Percentiles rank a stretch among this genome's conserved stretches.
These are phyloP conservation scores for Drosophila parabipectinata DNA, from an alignment of 1,140 invertebrate genomes.

Conservation along the genomic window DNA sequence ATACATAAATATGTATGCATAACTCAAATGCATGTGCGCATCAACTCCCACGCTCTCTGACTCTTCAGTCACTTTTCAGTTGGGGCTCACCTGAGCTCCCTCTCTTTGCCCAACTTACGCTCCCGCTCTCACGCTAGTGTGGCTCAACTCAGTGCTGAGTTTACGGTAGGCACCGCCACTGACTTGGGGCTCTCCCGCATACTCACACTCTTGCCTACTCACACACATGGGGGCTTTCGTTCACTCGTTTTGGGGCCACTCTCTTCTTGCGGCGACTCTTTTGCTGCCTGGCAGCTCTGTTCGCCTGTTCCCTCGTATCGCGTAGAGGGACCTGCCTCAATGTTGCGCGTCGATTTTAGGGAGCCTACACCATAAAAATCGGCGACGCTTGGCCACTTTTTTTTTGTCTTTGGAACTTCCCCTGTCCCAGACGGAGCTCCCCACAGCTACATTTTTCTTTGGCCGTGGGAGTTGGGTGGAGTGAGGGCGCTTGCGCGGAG, in stretches of 20 bases:
- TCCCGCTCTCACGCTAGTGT: slow-evolving; percentile 16
- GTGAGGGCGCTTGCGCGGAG: slow-evolving; percentile 58
- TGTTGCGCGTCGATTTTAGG: slow-evolving; percentile 73
- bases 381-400: slow-evolving; percentile 35
- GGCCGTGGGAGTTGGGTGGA: slow-evolving; percentile 26
- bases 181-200: slow-evolving; percentile 20
- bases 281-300: slow-evolving; percentile 45
- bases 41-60: slow-evolving; percentile 49
- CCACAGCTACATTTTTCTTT: slow-evolving; percentile 1
- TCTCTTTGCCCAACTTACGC: background rate
- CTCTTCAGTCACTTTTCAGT: background rate
- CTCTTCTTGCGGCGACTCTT: slow-evolving; percentile 12
- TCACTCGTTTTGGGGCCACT: slow-evolving; percentile 37
- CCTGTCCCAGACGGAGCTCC: slow-evolving; percentile 1
- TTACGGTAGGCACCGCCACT: slow-evolving; percentile 19
- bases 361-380: slow-evolving; percentile 60
- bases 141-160: slow-evolving; percentile 1
- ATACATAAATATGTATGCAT: slow-evolving; percentile 4
- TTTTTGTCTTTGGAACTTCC: slow-evolving; percentile 2
- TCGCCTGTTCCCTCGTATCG: slow-evolving; percentile 76
- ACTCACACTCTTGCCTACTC: slow-evolving; percentile 8
- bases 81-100: slow-evolving; percentile 17
- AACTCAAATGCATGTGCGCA: slow-evolving; percentile 15
- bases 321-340: slow-evolving; percentile 83
- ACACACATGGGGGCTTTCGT: slow-evolving; percentile 13